Percentiles rank a stretch among this genome's conserved stretches.
phyloP scores from a whole-genome alignment of 1,140 invertebrate species.

The Eueides isabella region DNA sequence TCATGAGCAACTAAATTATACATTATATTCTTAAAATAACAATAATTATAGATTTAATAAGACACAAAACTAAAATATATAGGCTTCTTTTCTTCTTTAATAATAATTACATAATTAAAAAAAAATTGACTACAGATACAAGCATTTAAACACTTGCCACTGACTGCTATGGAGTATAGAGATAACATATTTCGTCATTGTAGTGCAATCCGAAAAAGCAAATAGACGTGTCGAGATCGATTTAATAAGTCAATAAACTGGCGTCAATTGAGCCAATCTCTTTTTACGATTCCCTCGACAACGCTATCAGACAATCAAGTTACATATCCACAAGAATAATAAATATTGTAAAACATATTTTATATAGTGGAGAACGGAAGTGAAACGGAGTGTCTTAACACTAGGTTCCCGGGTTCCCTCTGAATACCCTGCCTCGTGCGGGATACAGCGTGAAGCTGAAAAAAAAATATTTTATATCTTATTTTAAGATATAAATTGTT shows the following conservation, averaged over 20 bases:
- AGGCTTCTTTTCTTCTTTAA: no score
- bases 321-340: slow-evolving; percentile 24
- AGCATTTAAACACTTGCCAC: not conserved
- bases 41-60: no score
- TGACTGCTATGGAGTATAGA: not conserved
- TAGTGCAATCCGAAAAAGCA: slow-evolving; percentile 39
- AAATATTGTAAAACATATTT: slow-evolving; percentile 14
- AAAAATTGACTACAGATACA: no score
- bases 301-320: slow-evolving; percentile 45
- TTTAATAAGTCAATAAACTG: slow-evolving; percentile 74
- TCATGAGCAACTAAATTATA: no score
- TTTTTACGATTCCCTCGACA: slow-evolving; percentile 65
- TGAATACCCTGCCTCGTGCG: no score
- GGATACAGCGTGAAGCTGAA: no score
- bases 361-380: no score
- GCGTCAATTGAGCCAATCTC: slow-evolving; percentile 69
- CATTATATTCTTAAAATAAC: no score
- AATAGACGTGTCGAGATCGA: slow-evolving; percentile 60
- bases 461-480: slow-evolving; percentile 10
- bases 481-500: not conserved
- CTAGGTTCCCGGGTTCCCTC: no score
- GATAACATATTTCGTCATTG: slow-evolving; percentile 25
- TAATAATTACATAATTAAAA: no score
- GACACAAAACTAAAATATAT: no score
- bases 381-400: no score